Conservation (phyloP, 1,140 invertebrate species). For the Pomacea maculata region DNA sequence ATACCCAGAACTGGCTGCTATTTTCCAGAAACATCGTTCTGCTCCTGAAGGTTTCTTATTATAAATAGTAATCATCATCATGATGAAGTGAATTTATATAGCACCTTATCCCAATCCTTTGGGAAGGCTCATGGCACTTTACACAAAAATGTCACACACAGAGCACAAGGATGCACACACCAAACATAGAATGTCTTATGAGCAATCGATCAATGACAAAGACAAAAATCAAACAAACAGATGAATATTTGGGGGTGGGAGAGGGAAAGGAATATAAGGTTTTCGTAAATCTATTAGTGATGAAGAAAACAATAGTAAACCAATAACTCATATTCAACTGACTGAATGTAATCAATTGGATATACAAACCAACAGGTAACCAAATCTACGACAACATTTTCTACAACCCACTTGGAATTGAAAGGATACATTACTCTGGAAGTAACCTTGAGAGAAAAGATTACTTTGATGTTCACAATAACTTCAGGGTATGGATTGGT, state of each 20-base stretch:
- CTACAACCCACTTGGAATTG: conserved; percentile 5
- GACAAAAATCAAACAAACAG: not conserved
- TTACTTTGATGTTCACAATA: conserved; percentile 20
- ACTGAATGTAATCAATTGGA: too few species aligned
- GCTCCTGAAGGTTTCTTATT: conserved; percentile 32
- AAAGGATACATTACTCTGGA: conserved; percentile 5
- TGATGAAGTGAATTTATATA: not conserved
- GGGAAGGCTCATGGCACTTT: not conserved
- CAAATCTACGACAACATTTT: conserved; percentile 22
- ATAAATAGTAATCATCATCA: not conserved
- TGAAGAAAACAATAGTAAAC: too few species aligned
- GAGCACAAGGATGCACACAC: not conserved
- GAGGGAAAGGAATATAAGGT: too few species aligned
- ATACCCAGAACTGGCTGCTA: conserved; percentile 40
- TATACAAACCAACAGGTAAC: not conserved
- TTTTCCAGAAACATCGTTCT: conserved; percentile 22
- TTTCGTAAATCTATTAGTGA: not conserved
- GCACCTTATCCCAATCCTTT: not conserved
- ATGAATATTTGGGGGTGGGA: too few species aligned
- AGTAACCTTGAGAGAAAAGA: not conserved
- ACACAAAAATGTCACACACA: not conserved
- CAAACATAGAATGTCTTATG: not conserved
- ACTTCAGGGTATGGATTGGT: conserved; percentile 8
- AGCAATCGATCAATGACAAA: not conserved
- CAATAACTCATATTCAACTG: not conserved